phyloP scores from a whole-genome alignment of 2,888 invertebrate genomes.

The Dicranocentrus wangi region DNA sequence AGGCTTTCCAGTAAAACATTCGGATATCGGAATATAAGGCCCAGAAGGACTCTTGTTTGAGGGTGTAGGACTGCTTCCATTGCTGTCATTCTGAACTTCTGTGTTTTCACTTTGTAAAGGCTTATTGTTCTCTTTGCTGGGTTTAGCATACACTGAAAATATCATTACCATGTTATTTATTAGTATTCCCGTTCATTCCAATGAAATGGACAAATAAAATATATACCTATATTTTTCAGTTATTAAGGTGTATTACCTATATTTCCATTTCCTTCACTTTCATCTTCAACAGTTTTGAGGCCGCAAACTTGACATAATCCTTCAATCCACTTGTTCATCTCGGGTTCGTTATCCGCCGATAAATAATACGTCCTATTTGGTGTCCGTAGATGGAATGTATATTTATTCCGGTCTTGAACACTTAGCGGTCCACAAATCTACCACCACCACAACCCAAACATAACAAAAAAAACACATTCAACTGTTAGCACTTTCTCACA shows the following conservation, averaged over 20 bases:
- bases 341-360: slow-evolving; percentile 91
- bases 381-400: slow-evolving; percentile 91
- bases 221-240: no score
- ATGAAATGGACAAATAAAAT: no score
- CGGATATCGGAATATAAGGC: slow-evolving; percentile 93
- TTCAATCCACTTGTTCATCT: slow-evolving; percentile 97
- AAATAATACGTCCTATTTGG: slow-evolving; percentile 92
- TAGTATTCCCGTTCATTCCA: no score
- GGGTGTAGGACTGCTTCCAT: slow-evolving; percentile 72
- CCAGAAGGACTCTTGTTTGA: slow-evolving; percentile 78
- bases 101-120: slow-evolving; percentile 43
- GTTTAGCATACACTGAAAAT: slow-evolving; percentile 60
- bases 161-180: no score
- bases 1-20: slow-evolving; percentile 87
- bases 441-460: no score
- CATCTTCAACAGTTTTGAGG: slow-evolving; percentile 71
- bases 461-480: slow-evolving; percentile 8
- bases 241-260: no score
- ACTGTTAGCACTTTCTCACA: not conserved
- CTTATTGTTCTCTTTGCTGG: slow-evolving; percentile 64
- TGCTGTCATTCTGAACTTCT: slow-evolving; percentile 67
- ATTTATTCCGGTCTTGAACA: slow-evolving; percentile 76
- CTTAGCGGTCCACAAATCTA: slow-evolving; percentile 63
- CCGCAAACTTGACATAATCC: slow-evolving; percentile 83
- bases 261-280: slow-evolving; percentile 13